Evolutionary conservation across 2,797 vertebrate species (phyloP), one percentile per base, ranked within the genome.

Genomic region (Arrhamphus sclerolepis): DNA sequence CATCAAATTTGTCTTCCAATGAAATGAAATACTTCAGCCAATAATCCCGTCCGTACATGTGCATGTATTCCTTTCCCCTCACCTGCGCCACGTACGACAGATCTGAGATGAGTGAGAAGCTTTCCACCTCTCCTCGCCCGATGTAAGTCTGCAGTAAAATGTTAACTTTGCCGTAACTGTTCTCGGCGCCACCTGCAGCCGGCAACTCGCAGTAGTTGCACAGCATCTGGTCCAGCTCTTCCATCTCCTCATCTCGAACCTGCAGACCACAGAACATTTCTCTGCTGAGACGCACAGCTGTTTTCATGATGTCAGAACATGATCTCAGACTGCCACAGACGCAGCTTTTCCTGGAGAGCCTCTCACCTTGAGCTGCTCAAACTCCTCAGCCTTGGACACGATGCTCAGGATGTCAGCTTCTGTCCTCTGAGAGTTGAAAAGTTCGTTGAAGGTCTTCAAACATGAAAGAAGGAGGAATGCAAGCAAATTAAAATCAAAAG

Each of bases 101-200:
- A 86, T 99, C 98, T 1, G 98, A 99, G 89, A 99, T 96, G 66
- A 99, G 96, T 0, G 98, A 99, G 92, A 99, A 99, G 84, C 92
- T 97, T 87, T 99, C 98, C 79, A 99, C 94, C 70, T 98, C 97
- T 44, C 97, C 98, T 47, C 97, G 89, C 70, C 95, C 92, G 81
- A 99, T 96, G 56, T 98, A 98, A 0, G 97, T 98, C 90, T 99
- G 98, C 62, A 99, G 94, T 46, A 99, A 92, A 59, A 99, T 95
- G 92, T 99, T 99, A 84, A 99, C 96, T 90, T 99, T 99, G 60
- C 97, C 97, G 9, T 99, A 98, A 85, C 93, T 91, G 66, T 98
- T 99, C 89, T 99, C 98, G 80, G 95, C 97, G 34, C 97, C 98
- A 52, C 98, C 98, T 11, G 95, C 91, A 29, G 95, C 94, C 7